A percentile compares a stretch with the other conserved stretches of the same genome.
These are phyloP conservation scores for Dyspetes luteomarginatus DNA, from an alignment of 2,888 invertebrate species.

Conservation along the genomic window DNA sequence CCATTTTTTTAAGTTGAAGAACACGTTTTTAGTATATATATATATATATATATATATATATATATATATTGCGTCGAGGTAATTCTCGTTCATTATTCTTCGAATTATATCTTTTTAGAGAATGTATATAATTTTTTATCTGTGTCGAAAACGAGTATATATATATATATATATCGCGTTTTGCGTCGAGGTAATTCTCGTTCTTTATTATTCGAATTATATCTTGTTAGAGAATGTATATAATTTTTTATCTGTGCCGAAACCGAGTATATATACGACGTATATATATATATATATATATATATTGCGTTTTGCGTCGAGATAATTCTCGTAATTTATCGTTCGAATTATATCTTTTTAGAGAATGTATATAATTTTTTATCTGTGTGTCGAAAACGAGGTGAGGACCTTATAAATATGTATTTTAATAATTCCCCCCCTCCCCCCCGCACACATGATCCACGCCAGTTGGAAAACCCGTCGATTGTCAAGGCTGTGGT, in stretches of 20 bases:
- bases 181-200: no score
- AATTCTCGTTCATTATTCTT: no score
- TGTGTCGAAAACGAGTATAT: no score
- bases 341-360: conserved; percentile 67
- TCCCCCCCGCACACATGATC: not conserved
- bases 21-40: conserved; percentile 18
- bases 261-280: no score
- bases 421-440: conserved; percentile 75
- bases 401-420: conserved; percentile 57
- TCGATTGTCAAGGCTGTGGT: conserved; percentile 76
- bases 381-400: conserved; percentile 65
- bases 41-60: conserved; percentile 9
- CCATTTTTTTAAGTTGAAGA: conserved; percentile 1
- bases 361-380: conserved; percentile 72
- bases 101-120: no score
- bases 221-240: no score
- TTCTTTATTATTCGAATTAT: no score
- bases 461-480: conserved; percentile 56
- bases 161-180: conserved; percentile 36
- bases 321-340: conserved; percentile 27
- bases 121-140: no score
- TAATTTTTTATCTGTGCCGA: no score
- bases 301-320: conserved; percentile 56
- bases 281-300: conserved; percentile 19
- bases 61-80: no score